These are phyloP conservation scores for Xiphophorus couchianus DNA, from an alignment of 2,113 vertebrate species.

Conservation along the genomic window DNA sequence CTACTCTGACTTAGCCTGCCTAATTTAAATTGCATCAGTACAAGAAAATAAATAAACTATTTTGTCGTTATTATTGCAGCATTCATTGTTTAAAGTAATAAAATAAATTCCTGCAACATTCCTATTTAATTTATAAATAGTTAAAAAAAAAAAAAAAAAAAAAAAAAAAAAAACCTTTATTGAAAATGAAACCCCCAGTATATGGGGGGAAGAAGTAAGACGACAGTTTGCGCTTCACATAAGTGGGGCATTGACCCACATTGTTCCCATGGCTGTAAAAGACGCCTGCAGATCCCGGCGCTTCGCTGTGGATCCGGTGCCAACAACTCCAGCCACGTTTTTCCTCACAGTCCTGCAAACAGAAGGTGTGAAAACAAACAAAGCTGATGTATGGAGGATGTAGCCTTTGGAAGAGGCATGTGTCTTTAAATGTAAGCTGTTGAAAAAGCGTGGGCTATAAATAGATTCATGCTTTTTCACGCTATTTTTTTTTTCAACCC, in stretches of 20 bases:
- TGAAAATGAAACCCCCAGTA: neutral
- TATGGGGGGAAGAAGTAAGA: neutral
- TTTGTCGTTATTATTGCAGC: neutral
- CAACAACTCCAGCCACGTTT: neutral
- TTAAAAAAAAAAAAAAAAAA: no score
- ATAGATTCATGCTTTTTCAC: neutral
- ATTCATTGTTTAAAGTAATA: neutral
- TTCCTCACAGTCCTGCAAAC: constrained; percentile 32
- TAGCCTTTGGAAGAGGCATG: constrained; percentile 19
- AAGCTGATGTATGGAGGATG: constrained; percentile 17
- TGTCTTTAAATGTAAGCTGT: constrained; percentile 58
- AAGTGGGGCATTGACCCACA: constrained; percentile 39
- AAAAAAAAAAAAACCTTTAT: neutral
- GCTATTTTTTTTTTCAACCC: neutral
- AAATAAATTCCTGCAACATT: neutral
- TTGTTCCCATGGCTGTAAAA: neutral
- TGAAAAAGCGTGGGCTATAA: constrained; percentile 17
- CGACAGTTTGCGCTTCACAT: neutral
- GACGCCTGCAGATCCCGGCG: neutral
- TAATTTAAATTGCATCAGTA: neutral
- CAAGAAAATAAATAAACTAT: neutral
- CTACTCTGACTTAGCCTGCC: no score
- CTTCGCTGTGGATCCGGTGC: neutral
- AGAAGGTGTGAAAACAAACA: constrained; percentile 49
- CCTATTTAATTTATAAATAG: neutral